These are phyloP conservation scores for Ochlodes sylvanus DNA, from an alignment of 2,888 invertebrate species.

Conservation along the genomic window DNA sequence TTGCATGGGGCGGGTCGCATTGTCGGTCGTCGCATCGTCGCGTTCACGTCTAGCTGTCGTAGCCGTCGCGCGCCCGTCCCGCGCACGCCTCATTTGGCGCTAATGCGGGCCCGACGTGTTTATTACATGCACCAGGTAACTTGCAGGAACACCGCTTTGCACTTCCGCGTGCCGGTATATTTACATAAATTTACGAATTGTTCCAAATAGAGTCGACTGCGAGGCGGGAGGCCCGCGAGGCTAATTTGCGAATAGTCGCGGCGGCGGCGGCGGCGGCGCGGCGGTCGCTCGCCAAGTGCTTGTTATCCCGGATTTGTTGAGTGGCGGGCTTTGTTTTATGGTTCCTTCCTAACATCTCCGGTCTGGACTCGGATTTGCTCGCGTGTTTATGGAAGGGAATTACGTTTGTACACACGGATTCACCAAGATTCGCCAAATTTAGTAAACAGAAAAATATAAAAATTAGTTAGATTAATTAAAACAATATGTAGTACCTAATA, in stretches of 20 bases:
- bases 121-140: conserved; percentile 41
- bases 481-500: too few relatives aligned
- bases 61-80: background rate
- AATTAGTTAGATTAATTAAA: too few relatives aligned
- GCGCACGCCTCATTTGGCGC: conserved; percentile 39
- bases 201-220: conserved; percentile 17
- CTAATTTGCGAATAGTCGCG: conserved; percentile 17
- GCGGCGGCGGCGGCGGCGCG: background rate
- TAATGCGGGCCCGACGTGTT: conserved; percentile 42
- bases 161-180: conserved; percentile 42
- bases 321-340: conserved; percentile 27
- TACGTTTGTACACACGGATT: background rate
- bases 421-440: too few relatives aligned
- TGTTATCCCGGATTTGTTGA: conserved; percentile 35
- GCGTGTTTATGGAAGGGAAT: background rate
- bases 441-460: too few relatives aligned
- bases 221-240: conserved; percentile 7
- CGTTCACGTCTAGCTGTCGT: conserved; percentile 8
- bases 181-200: conserved; percentile 43
- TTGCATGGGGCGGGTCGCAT: background rate
- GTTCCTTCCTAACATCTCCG: conserved; percentile 13
- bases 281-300: conserved; percentile 21
- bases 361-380: background rate
- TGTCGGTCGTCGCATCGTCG: background rate
- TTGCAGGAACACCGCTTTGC: conserved; percentile 40